A percentile compares a stretch with the other conserved stretches of the same genome.
These are phyloP conservation scores for Flabesymbios commensalis DNA, from an alignment of 2,888 invertebrate species.

Conservation along the genomic window DNA sequence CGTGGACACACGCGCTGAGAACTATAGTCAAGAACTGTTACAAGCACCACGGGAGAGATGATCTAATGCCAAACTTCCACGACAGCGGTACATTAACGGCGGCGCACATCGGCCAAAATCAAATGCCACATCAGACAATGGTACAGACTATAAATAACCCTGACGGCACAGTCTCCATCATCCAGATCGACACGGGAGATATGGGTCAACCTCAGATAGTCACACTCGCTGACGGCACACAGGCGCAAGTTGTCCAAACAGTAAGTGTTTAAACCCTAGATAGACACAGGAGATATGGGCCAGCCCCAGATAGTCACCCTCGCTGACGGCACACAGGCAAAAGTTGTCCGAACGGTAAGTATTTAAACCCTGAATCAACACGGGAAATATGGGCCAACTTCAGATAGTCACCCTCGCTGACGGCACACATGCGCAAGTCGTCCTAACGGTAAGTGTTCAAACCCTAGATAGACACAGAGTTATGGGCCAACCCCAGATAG, in stretches of 20 bases:
- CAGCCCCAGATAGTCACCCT: slow-evolving; percentile 77
- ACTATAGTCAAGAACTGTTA: slow-evolving; percentile 98
- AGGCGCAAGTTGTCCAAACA: slow-evolving; percentile 83
- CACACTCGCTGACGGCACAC: slow-evolving; percentile 92
- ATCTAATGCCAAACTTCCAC: slow-evolving; percentile 89
- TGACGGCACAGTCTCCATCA: slow-evolving; percentile 93
- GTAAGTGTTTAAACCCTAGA: slow-evolving; percentile 58
- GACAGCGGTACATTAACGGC: slow-evolving; percentile 67
- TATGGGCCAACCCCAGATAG: slow-evolving; percentile 66
- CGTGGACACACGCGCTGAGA: slow-evolving; percentile 95
- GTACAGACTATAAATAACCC: slow-evolving; percentile 95
- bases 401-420: slow-evolving; percentile 94
- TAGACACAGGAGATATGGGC: slow-evolving; percentile 71
- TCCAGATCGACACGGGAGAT: slow-evolving; percentile 77
- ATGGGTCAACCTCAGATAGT: slow-evolving; percentile 68
- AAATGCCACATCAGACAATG: slow-evolving; percentile 63
- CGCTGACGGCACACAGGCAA: slow-evolving; percentile 93
- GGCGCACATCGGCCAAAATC: too few relatives aligned
- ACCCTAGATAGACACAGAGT: slow-evolving; percentile 74
- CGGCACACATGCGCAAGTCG: slow-evolving; percentile 92
- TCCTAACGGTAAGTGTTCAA: slow-evolving; percentile 64
- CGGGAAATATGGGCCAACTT: too few relatives aligned
- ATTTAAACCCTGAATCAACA: too few relatives aligned
- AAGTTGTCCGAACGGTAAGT: slow-evolving; percentile 72
- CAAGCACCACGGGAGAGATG: slow-evolving; percentile 95